Percentiles rank a stretch among this genome's conserved stretches.
Evolutionary conservation across 1,140 invertebrate species (phyloP).

Genomic region (Drosophila kikkawai): DNA sequence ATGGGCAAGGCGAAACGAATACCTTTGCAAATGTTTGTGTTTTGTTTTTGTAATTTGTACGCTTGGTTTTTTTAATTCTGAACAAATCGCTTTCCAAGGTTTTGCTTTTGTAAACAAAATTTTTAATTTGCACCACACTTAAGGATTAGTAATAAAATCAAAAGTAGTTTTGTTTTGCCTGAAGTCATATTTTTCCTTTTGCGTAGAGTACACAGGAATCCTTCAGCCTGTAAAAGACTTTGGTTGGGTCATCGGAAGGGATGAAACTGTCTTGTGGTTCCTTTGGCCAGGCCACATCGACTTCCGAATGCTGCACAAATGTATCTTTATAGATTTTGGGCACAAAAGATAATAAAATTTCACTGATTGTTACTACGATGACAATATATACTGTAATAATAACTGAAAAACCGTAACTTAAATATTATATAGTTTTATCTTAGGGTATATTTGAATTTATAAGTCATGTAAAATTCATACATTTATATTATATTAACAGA

Average conservation of each 20-base stretch:
- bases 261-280: not conserved
- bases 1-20: not conserved
- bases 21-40: not conserved
- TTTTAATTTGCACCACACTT: too few relatives aligned
- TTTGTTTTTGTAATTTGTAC: not conserved
- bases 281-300: not conserved
- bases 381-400: too few relatives aligned
- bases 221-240: not conserved
- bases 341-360: too few relatives aligned
- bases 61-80: not conserved
- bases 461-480: too few relatives aligned
- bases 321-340: too few relatives aligned
- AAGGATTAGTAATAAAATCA: not conserved
- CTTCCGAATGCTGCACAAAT: not conserved
- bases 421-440: too few relatives aligned
- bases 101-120: not conserved
- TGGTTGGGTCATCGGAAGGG: constrained; percentile 12
- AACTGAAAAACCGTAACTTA: too few relatives aligned
- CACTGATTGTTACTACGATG: too few relatives aligned
- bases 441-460: too few relatives aligned
- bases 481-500: too few relatives aligned
- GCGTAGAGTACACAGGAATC: constrained; percentile 12
- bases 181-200: not conserved
- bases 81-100: not conserved
- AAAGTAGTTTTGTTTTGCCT: too few relatives aligned